Conservation (phyloP, 2,797 vertebrate species). For the Neosilurus hyrtlii region DNA sequence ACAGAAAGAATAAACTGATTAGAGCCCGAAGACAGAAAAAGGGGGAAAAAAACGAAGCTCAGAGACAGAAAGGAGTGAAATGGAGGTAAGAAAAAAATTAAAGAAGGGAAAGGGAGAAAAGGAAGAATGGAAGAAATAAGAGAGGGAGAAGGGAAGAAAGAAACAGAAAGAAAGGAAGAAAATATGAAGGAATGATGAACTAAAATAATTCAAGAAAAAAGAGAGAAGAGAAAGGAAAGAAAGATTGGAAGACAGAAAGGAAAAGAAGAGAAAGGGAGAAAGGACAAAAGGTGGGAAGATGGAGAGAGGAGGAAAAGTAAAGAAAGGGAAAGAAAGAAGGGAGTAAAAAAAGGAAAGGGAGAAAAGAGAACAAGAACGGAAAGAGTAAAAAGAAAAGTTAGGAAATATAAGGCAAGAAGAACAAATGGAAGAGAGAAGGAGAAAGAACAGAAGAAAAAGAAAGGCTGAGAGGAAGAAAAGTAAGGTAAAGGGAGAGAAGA, state of each 20-base stretch:
- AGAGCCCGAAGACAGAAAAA: not conserved
- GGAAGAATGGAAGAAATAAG: constrained; percentile 12
- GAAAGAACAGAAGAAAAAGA: too few relatives aligned
- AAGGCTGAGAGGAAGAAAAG: too few relatives aligned
- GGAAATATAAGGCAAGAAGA: too few relatives aligned
- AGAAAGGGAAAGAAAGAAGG: too few relatives aligned
- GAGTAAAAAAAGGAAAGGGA: too few relatives aligned
- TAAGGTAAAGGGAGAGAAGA: too few relatives aligned
- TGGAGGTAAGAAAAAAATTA: not conserved
- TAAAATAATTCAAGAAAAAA: too few relatives aligned
- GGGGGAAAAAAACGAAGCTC: not conserved
- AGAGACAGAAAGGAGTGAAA: not conserved
- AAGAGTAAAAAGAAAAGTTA: too few relatives aligned
- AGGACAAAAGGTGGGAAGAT: not conserved
- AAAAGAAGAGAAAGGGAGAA: too few relatives aligned
- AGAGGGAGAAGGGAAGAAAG: constrained; percentile 49
- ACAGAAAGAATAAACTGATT: not conserved
- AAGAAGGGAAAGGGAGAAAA: not conserved
- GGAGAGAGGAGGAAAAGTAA: not conserved
- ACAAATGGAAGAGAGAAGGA: too few relatives aligned
- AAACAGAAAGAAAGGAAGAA: not conserved
- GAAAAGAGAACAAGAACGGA: too few relatives aligned
- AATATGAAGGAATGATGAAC: too few relatives aligned
- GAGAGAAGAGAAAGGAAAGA: not conserved
- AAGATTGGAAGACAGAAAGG: not conserved